These are phyloP conservation scores for Amitus sp. DNA, from an alignment of 2,888 invertebrate species.

Conservation along the genomic window DNA sequence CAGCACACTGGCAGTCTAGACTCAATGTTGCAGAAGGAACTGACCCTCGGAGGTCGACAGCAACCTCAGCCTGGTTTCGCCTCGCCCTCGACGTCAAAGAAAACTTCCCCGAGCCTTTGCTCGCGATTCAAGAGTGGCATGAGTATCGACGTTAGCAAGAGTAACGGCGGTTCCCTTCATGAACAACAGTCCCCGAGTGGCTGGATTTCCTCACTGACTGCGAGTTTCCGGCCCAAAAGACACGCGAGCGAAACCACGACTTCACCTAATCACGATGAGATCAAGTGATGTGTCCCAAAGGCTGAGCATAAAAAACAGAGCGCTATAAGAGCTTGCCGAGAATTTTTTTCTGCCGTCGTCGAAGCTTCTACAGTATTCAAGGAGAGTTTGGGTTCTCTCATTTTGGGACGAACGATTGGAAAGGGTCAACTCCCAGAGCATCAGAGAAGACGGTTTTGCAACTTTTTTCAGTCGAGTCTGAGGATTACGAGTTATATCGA, in stretches of 20 bases:
- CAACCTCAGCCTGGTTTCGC: constrained; percentile 42
- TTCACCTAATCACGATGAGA: constrained; percentile 54
- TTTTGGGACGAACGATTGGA: too few relatives aligned
- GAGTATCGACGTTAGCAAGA: constrained; percentile 59
- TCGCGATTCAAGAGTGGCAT: constrained; percentile 61
- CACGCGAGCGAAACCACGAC: constrained; percentile 46
- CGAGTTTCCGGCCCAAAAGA: constrained; percentile 60
- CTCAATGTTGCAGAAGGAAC: constrained; percentile 60
- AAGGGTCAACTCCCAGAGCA: too few relatives aligned
- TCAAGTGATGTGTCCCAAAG: constrained; percentile 59
- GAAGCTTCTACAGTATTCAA: neutral
- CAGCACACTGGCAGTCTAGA: constrained; percentile 60
- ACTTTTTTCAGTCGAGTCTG: neutral
- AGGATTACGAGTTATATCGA: constrained; percentile 4
- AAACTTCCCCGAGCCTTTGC: constrained; percentile 56
- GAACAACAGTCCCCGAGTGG: constrained; percentile 56
- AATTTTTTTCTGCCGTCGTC: constrained; percentile 41
- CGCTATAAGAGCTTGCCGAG: too few relatives aligned
- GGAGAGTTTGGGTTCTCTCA: too few relatives aligned
- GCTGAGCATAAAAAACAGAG: constrained; percentile 45
- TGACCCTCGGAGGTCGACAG: constrained; percentile 43
- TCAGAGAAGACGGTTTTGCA: constrained; percentile 1
- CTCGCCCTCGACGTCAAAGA: constrained; percentile 54
- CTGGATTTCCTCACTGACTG: constrained; percentile 63
- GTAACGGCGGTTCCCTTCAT: constrained; percentile 58